Base-by-base conservation (phyloP, 2,888 invertebrate genomes). In the Chymomyza procnemis region DNA sequence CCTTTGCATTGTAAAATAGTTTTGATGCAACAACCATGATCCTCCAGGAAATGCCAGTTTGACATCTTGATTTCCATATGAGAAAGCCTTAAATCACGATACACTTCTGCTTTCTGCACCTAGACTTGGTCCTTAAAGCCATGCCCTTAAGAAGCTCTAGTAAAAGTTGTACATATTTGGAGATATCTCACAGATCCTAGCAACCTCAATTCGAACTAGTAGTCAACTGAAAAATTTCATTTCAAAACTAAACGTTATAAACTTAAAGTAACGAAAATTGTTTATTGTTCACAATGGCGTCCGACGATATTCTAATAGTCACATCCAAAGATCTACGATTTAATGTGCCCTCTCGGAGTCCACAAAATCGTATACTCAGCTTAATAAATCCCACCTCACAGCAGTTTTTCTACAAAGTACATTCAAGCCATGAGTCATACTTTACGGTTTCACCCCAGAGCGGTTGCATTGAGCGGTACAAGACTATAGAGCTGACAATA, bases 401-500 rank as follows among this genome's bases (percentile, higher is more conserved):
- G 34, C 16, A 48, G 3, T 1, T 81, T 3, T 5, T 41, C 5
- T 80, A 67, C 14, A 8, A 18, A 5, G 22, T 75, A 2, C 26
- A 50, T 1, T 1, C 46, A 2, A 58, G 21, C 4, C n/a, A 75
- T 19, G 14, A 16, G 4, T 0, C 0, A 1, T 19, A 64, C 0
- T 58, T 62, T 14, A 21, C 50, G 1, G 71, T 67, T 4, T 1
- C 1, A 0, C 67, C 69, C 0, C 0, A 41, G 0, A 16, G 6
- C 0, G 81, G 79, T 2, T 4, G 1, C 1, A 8, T 80, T 4
- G 9, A n/a, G 0, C 56, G 47, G 0, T 79, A 60, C 30, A 57
- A 67, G 9, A 79, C 75, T 30, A 59, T 18, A 9, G 81, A 79
- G 18, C n/a, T 80, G n/a, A 62, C 4, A n/a, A 22, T 80, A 4